These are phyloP conservation scores for Xyrauchen texanus DNA, from an alignment of 2,113 vertebrate species.

Conservation along the genomic window DNA sequence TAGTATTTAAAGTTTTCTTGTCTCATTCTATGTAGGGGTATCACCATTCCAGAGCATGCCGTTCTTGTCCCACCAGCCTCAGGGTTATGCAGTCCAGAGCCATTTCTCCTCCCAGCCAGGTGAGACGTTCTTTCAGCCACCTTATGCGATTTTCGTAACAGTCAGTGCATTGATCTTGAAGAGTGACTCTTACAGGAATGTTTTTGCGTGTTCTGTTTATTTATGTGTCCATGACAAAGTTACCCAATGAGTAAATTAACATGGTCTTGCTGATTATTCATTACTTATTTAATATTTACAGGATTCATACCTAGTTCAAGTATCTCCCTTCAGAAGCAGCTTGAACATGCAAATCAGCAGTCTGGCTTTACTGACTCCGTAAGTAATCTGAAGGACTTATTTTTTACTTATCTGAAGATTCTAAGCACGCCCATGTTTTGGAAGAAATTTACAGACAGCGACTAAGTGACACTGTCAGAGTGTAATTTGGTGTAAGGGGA, in stretches of 20 bases:
- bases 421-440: too few relatives aligned
- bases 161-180: too few relatives aligned
- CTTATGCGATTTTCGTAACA: too few relatives aligned
- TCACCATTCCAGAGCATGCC: slow-evolving; percentile 87
- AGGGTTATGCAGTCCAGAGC: slow-evolving; percentile 81
- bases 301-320: slow-evolving; percentile 79
- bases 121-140: slow-evolving; percentile 47
- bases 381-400: slow-evolving; percentile 41
- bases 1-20: neutral
- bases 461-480: too few relatives aligned
- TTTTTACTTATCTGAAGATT: too few relatives aligned
- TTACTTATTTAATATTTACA: slow-evolving; percentile 39
- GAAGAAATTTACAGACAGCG: too few relatives aligned
- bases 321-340: slow-evolving; percentile 88
- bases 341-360: slow-evolving; percentile 91
- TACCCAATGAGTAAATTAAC: too few relatives aligned
- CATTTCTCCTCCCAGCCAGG: slow-evolving; percentile 86
- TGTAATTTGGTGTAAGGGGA: too few relatives aligned
- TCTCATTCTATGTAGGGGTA: slow-evolving; percentile 69
- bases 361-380: slow-evolving; percentile 90
- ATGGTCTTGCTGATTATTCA: neutral
- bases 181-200: neutral
- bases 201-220: too few relatives aligned
- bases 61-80: slow-evolving; percentile 85
- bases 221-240: too few relatives aligned